Conservation (phyloP, 1,140 invertebrate species). For the Brachionus asplanchnoidis region DNA sequence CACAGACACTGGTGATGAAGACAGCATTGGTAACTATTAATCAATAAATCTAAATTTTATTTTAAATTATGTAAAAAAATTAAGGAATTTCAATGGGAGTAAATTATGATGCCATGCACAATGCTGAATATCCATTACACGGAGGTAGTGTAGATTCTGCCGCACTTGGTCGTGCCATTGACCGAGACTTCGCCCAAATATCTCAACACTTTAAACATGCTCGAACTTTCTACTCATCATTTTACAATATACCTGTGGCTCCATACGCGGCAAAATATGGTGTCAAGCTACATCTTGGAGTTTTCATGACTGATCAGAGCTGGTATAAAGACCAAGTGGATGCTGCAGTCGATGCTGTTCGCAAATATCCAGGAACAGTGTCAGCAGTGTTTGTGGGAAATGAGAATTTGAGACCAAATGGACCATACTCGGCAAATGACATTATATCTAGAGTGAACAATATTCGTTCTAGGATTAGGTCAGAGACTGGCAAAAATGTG, state of each 20-base stretch:
- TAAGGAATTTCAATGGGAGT: neutral
- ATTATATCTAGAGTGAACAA: neutral
- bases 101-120: conserved; percentile 3
- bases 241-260: neutral
- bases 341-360: neutral
- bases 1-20: neutral
- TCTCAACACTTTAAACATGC: neutral
- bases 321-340: neutral
- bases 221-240: neutral
- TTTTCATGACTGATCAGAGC: neutral
- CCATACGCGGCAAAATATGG: neutral
- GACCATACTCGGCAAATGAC: neutral
- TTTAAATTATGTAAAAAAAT: neutral
- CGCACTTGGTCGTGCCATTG: neutral
- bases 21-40: neutral
- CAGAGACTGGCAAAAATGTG: neutral
- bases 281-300: neutral
- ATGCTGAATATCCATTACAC: neutral
- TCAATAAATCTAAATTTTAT: neutral
- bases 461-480: neutral
- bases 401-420: conserved; percentile 10
- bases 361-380: neutral
- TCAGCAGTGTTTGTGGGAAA: neutral
- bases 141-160: neutral
- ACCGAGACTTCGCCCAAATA: neutral